Percentiles rank a stretch among this genome's conserved stretches.
These are phyloP conservation scores for Achroia grisella DNA, from an alignment of 1,140 invertebrate species.

Conservation along the genomic window DNA sequence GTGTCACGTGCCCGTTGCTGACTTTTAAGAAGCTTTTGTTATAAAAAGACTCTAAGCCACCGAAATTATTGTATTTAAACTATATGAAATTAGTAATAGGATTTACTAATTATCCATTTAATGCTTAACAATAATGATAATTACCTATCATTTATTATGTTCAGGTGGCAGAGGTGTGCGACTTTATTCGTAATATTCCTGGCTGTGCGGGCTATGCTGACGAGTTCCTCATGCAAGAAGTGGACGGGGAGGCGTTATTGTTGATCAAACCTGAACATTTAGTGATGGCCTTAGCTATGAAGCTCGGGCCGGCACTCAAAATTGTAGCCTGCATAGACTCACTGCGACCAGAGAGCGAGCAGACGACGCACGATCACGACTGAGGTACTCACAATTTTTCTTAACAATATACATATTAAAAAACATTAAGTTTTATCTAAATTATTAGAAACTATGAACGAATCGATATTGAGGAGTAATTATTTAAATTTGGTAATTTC, in stretches of 20 bases:
- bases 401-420: neutral
- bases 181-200: conserved; percentile 90
- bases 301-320: conserved; percentile 95
- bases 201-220: conserved; percentile 95
- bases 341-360: conserved; percentile 77
- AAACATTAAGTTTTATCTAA: neutral
- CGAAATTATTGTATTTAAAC: too few relatives aligned
- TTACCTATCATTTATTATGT: neutral
- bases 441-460: too few relatives aligned
- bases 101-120: too few relatives aligned
- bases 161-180: conserved; percentile 83
- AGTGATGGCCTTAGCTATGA: conserved; percentile 95
- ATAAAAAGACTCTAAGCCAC: too few relatives aligned
- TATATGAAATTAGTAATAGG: too few relatives aligned
- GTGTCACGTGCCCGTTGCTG: too few relatives aligned
- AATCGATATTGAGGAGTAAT: too few relatives aligned
- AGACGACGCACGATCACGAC: conserved; percentile 33
- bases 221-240: conserved; percentile 95
- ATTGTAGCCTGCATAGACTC: conserved; percentile 91
- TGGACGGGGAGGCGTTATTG: conserved; percentile 95
- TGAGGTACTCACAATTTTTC: conserved; percentile 23
- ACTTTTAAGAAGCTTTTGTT: too few relatives aligned
- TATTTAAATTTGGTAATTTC: too few relatives aligned
- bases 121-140: too few relatives aligned
- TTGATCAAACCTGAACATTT: conserved; percentile 96